Percentiles rank a stretch among this genome's conserved stretches.
These are phyloP conservation scores for Papilio dardanus DNA, from an alignment of 1,140 invertebrate species.

Conservation along the genomic window DNA sequence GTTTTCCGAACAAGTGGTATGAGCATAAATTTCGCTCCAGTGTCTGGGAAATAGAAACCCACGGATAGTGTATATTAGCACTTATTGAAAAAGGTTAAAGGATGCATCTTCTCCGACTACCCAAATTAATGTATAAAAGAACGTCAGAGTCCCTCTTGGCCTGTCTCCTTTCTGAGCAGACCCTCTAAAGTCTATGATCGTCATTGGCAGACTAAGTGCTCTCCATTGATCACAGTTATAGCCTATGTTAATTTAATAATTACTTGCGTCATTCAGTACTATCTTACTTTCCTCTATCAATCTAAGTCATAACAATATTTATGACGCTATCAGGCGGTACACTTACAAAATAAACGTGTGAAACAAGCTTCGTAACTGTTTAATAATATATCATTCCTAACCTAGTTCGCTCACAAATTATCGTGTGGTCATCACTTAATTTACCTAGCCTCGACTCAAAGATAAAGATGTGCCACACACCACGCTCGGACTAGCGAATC, in stretches of 20 bases:
- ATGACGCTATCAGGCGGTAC: neutral
- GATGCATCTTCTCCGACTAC: no score
- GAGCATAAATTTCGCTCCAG: no score
- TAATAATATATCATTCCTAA: constrained; percentile 34
- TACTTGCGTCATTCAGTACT: neutral
- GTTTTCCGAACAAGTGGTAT: no score
- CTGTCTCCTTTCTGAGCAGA: no score
- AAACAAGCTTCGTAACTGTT: constrained; percentile 21
- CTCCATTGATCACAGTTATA: neutral
- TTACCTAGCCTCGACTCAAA: constrained; percentile 33
- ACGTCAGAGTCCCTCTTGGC: no score
- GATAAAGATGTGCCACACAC: constrained; percentile 35
- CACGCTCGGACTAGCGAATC: constrained; percentile 40
- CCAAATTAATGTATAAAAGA: no score
- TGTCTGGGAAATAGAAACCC: no score
- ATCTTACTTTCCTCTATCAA: neutral
- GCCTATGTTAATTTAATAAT: neutral
- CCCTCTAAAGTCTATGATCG: no score
- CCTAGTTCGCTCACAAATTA: constrained; percentile 29
- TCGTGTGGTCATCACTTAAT: constrained; percentile 35
- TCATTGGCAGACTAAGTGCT: no score
- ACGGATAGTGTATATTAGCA: no score
- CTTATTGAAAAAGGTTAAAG: no score
- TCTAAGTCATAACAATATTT: neutral
- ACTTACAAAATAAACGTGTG: constrained; percentile 7